Base-by-base conservation (phyloP, 2,888 invertebrate species). In the Ischnura elegans region DNA sequence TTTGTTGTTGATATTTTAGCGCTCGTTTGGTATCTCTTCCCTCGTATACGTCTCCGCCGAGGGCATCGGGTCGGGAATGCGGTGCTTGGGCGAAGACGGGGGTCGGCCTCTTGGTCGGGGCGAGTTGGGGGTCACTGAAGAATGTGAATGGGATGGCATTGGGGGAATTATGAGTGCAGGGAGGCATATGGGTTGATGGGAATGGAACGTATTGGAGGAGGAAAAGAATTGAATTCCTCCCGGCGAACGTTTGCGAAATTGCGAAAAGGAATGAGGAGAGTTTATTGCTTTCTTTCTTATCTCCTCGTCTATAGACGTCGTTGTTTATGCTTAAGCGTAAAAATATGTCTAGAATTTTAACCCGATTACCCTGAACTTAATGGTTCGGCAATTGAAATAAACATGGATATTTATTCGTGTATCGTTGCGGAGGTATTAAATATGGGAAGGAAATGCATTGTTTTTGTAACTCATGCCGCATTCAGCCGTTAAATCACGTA, bases 1-100 rank as follows among this genome's bases (percentile, higher is more conserved):
- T 76, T 76, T 76, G 76, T 76, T 76, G 76, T 76, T 76, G 76
- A 76, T 76, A 76, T 76, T 76, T 76, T 36, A 76, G 76, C 76
- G 10, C 36, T 76, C 66, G 66, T 36, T 36, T 29, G 36, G 13
- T 29, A 29, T 25, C 66, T 76, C n/a, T 76, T 36, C 76, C 29
- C n/a, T 8, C 51, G 51, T 29, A n/a, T n/a, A n/a, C n/a, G n/a
- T 36, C 36, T 4, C 36, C 10, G 29, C 0, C 25, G 76, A 36
- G 29, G 29, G 6, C 0, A 10, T 36, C 36, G 16, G 76, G 76
- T 3, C 36, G 36, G 76, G 76, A 29, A 76, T 76, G 76, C 25
- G 76, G 76, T 29, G 76, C 6, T 0, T 47, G 47, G 47, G 47
- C 8, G 47, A 13, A 13, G 47, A 5, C n/a, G 66, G 66, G 36